These are phyloP conservation scores for Labrus mixtus DNA, from an alignment of 2,113 vertebrate genomes.

Conservation along the genomic window DNA sequence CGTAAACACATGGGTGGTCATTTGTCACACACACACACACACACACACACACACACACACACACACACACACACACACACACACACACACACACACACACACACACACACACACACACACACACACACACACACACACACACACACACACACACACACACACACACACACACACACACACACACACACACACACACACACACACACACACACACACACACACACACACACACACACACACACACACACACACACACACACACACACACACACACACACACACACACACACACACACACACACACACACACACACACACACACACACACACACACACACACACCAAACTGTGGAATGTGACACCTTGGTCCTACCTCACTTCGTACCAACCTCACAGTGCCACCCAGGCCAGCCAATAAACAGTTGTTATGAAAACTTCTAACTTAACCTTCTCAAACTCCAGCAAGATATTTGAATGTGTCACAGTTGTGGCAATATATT, in stretches of 20 bases:
- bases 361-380: slow-evolving; percentile 79
- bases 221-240: too few relatives aligned
- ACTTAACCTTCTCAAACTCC: slow-evolving; percentile 4
- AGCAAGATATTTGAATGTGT: neutral
- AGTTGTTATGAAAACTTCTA: slow-evolving; percentile 37
- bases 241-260: too few relatives aligned
- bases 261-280: too few relatives aligned
- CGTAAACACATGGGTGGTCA: slow-evolving; percentile 55
- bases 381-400: slow-evolving; percentile 57
- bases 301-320: slow-evolving; percentile 49
- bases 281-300: too few relatives aligned
- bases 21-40: slow-evolving; percentile 40
- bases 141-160: slow-evolving; percentile 55
- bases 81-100: too few relatives aligned
- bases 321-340: slow-evolving; percentile 70
- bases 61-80: too few relatives aligned
- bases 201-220: too few relatives aligned
- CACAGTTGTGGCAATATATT: neutral
- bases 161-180: slow-evolving; percentile 60
- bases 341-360: slow-evolving; percentile 86
- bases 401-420: slow-evolving; percentile 65
- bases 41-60: slow-evolving; percentile 72
- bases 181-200: too few relatives aligned
- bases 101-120: too few relatives aligned
- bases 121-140: too few relatives aligned